Base-by-base conservation (phyloP, 2,113 vertebrate genomes). In the Indri indri region DNA sequence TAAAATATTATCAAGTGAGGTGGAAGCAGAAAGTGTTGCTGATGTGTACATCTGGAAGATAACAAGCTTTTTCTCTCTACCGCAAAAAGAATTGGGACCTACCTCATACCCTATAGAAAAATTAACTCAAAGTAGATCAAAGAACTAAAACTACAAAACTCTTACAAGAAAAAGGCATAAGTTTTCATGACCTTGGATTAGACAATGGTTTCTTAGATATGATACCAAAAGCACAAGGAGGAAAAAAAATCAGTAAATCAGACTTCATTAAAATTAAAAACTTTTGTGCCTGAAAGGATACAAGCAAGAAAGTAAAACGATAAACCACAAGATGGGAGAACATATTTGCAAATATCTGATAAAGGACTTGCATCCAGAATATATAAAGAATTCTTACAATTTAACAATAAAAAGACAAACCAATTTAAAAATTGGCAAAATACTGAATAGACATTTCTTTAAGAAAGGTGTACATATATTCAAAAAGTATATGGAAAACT, bases 1-100 rank as follows among this genome's bases (percentile, higher is more conserved):
- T 91, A 97, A 92, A 95, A 95, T 77, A 91, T 80, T 91, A 92
- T n/a, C 76, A 79, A 93, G 74, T 71, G 66, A 86, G 14, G n/a
- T 90, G 34, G 34, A 94, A 71, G 22, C 45, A 90, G 45, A 82
- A 96, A 71, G 12, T 77, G 57, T 68, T 68, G 22, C 82, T 80
- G 30, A 68, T 42, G 0, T 73, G 30, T 37, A 40, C 54, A 94
- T 94, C 84, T 94, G 82, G 9, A 90, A 84, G 32, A 90, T 68
- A 96, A 87, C 80, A 16, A 92, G 37, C n/a, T 95, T 76, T 76
- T 88, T 93, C 82, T 57, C 77, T 91, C 61, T 87, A 73, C 27
- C 71, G 13, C 54, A 95, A 97, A 96, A 88, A 94, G 20, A 81
- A 95, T 0, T 86, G 37, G 13, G n/a, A 66, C 2, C 25, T 76